Conservation (phyloP, 1,140 invertebrate genomes). For the Lamellibrachia luymesi region DNA sequence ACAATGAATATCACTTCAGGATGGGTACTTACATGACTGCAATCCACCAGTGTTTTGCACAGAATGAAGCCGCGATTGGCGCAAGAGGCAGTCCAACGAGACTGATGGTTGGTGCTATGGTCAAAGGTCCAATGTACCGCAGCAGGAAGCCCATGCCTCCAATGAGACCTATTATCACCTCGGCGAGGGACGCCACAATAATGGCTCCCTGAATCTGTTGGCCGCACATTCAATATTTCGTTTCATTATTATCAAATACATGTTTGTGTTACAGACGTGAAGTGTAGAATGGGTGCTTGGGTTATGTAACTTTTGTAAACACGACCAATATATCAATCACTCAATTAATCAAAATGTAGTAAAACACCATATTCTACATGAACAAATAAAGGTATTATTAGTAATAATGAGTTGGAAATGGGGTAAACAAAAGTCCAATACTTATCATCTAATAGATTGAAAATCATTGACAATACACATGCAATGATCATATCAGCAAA, state of each 20-base stretch:
- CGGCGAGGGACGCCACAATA: slow-evolving; percentile 75
- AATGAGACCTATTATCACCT: slow-evolving; percentile 72
- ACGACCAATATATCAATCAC: no score
- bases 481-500: neutral
- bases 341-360: no score
- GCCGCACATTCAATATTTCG: neutral
- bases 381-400: no score
- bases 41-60: slow-evolving; percentile 47
- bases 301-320: no score
- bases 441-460: no score
- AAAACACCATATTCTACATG: no score
- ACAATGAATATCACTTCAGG: neutral
- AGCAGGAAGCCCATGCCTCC: slow-evolving; percentile 55
- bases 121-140: slow-evolving; percentile 52
- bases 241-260: neutral
- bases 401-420: no score
- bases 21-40: slow-evolving; percentile 43
- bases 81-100: slow-evolving; percentile 52
- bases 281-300: no score
- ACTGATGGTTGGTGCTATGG: slow-evolving; percentile 50
- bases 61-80: slow-evolving; percentile 46
- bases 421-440: no score
- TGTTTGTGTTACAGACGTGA: no score
- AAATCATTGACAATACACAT: no score
- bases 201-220: slow-evolving; percentile 75